Conservation (phyloP, 2,888 invertebrate species). For the Troides helena region DNA sequence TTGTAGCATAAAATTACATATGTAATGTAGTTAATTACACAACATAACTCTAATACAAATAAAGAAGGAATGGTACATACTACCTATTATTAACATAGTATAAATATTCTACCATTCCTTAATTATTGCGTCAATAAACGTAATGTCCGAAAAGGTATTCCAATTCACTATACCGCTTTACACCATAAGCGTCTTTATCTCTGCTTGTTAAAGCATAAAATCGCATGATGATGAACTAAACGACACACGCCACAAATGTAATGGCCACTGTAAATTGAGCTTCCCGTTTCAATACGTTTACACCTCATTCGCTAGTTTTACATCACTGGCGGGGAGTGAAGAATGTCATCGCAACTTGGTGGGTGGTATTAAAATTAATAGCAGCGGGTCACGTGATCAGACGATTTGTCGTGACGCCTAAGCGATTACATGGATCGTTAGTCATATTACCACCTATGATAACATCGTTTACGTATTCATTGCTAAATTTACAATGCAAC, state of each 20-base stretch:
- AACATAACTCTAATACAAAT: not conserved
- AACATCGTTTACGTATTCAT: slow-evolving; percentile 64
- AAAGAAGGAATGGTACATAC: not conserved
- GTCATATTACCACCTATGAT: slow-evolving; percentile 76
- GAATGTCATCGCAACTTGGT: slow-evolving; percentile 36
- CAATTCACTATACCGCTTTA: not conserved
- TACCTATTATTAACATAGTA: not conserved
- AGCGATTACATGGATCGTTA: slow-evolving; percentile 72
- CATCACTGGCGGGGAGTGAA: not conserved
- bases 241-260: slow-evolving; percentile 42
- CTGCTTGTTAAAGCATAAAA: slow-evolving; percentile 37
- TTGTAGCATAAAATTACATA: too few species aligned
- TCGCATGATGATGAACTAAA: slow-evolving; percentile 33
- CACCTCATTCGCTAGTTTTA: slow-evolving; percentile 4
- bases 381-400: slow-evolving; percentile 66
- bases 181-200: slow-evolving; percentile 10
- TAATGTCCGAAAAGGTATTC: slow-evolving; percentile 1
- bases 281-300: slow-evolving; percentile 13
- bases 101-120: slow-evolving; percentile 5
- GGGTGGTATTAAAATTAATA: slow-evolving; percentile 58
- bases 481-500: slow-evolving; percentile 47
- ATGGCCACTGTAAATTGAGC: slow-evolving; percentile 43
- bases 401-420: slow-evolving; percentile 72
- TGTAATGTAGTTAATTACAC: too few species aligned
- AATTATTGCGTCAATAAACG: slow-evolving; percentile 16